These are phyloP conservation scores for Actias luna DNA, from an alignment of 2,888 invertebrate genomes.

Conservation along the genomic window DNA sequence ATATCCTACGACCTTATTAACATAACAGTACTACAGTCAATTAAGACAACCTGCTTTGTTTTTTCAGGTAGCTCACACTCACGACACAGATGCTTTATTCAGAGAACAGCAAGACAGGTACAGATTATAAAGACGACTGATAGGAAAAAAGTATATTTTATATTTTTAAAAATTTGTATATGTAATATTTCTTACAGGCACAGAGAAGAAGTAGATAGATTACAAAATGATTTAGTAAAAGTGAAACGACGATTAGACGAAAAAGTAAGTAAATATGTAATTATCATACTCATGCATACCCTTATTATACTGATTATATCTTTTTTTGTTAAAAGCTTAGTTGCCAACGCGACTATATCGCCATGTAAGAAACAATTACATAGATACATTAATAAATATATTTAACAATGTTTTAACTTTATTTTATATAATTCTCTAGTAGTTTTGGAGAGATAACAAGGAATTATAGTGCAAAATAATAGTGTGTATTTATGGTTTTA, in stretches of 20 bases:
- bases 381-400: too few relatives aligned
- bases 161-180: not conserved
- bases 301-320: not conserved
- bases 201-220: conserved; percentile 76
- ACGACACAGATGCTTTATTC: conserved; percentile 73
- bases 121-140: not conserved
- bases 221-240: conserved; percentile 79
- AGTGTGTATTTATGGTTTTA: too few relatives aligned
- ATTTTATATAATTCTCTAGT: too few relatives aligned
- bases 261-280: conserved; percentile 57
- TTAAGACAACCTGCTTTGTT: not conserved
- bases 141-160: not conserved
- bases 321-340: not conserved
- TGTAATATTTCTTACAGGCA: conserved; percentile 48
- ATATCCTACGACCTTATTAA: too few relatives aligned
- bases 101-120: conserved; percentile 77
- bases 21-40: not conserved
- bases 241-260: conserved; percentile 78
- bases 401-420: too few relatives aligned
- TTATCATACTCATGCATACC: not conserved
- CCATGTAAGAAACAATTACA: too few relatives aligned
- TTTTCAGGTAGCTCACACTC: conserved; percentile 66
- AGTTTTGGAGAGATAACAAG: too few relatives aligned
- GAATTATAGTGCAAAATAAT: too few relatives aligned
- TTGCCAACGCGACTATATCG: not conserved